phyloP scores from a whole-genome alignment of 1,140 invertebrate genomes.

The Calephelis virginiensis region DNA sequence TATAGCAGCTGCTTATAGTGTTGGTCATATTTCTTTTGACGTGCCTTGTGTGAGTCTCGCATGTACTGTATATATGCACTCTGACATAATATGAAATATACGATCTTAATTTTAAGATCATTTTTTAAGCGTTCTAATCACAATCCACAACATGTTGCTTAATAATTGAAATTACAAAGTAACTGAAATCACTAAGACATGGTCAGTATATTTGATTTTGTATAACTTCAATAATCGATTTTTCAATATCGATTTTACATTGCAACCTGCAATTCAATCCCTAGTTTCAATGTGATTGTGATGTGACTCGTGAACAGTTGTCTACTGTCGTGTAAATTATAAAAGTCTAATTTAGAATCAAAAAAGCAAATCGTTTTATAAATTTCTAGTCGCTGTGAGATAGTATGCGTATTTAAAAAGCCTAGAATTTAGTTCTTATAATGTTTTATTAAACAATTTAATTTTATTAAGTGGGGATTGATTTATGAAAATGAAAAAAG shows the following conservation, averaged over 20 bases:
- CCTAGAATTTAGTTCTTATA: neutral
- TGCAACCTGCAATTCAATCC: neutral
- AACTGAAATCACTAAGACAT: too few species aligned
- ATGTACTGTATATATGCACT: too few species aligned
- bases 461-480: constrained; percentile 1
- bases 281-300: constrained; percentile 13
- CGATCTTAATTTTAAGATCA: too few species aligned
- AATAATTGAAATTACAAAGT: too few species aligned
- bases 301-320: constrained; percentile 14
- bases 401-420: constrained; percentile 29
- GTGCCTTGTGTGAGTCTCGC: too few species aligned
- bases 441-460: neutral
- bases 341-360: constrained; percentile 66
- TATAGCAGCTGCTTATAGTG: too few species aligned
- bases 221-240: too few species aligned
- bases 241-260: neutral
- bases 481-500: constrained; percentile 8
- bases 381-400: constrained; percentile 53
- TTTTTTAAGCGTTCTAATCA: too few species aligned
- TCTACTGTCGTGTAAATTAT: constrained; percentile 17
- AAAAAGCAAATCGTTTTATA: constrained; percentile 51
- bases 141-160: too few species aligned
- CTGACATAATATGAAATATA: too few species aligned
- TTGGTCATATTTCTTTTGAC: too few species aligned
- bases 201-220: too few species aligned